Conservation (phyloP, 1,140 invertebrate genomes). For the Phymorhynchus buccinoides region DNA sequence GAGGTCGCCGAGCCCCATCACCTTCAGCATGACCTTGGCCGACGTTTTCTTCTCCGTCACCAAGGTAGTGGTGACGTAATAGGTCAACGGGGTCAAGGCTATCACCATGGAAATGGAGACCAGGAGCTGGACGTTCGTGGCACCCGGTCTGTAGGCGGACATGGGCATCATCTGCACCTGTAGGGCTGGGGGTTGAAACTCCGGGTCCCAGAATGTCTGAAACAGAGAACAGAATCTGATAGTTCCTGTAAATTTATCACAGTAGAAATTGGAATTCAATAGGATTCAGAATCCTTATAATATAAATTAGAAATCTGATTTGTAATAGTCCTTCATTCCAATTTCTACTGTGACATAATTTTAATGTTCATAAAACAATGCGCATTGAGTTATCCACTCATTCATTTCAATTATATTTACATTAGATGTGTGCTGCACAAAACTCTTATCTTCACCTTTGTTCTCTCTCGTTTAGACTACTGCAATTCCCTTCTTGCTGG, state of each 20-base stretch:
- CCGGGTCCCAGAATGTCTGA: neutral
- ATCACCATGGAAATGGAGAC: conserved; percentile 34
- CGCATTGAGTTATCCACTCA: no score
- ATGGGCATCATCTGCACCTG: conserved; percentile 29
- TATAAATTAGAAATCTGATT: neutral
- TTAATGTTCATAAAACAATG: no score
- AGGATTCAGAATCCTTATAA: no score
- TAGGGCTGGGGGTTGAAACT: conserved; percentile 10
- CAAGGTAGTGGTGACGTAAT: conserved; percentile 21
- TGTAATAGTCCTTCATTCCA: neutral
- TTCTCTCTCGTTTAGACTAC: no score
- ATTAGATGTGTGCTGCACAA: no score
- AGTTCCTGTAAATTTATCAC: neutral
- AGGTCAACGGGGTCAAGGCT: conserved; percentile 15
- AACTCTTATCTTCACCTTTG: no score
- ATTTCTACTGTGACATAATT: no score
- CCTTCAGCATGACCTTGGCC: conserved; percentile 15
- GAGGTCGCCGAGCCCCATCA: conserved; percentile 6
- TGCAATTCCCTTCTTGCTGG: no score
- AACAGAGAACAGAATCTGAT: no score
- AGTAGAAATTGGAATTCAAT: no score
- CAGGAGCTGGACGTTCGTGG: conserved; percentile 15
- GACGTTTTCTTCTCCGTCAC: conserved; percentile 21
- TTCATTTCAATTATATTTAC: no score
- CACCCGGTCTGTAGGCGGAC: neutral